phyloP scores from a whole-genome alignment of 2,888 invertebrate genomes.

The Molanna angustata region DNA sequence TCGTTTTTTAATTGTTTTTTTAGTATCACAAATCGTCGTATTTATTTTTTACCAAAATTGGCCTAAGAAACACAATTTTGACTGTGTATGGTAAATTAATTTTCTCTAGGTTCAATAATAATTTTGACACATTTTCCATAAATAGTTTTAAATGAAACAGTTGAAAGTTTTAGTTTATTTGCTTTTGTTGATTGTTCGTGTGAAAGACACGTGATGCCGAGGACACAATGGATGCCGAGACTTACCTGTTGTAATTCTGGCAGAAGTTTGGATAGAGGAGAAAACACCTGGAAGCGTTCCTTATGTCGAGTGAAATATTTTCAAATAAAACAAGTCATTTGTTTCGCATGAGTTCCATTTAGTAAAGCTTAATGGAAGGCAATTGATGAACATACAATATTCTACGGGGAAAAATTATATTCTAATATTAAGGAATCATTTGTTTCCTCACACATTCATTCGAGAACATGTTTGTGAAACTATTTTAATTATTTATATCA shows the following conservation, averaged over 20 bases:
- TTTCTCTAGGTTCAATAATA: no score
- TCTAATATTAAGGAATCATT: slow-evolving; percentile 1
- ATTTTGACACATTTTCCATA: no score
- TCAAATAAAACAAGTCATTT: slow-evolving; percentile 19
- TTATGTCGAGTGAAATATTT: slow-evolving; percentile 21
- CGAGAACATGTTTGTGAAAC: not conserved
- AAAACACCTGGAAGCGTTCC: slow-evolving; percentile 16
- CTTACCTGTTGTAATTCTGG: slow-evolving; percentile 16
- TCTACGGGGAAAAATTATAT: no score
- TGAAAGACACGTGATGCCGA: no score
- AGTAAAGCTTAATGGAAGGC: not conserved
- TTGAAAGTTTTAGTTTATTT: no score
- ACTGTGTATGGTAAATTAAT: no score
- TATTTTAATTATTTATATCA: not conserved
- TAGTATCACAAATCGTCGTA: no score
- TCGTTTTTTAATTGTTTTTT: no score
- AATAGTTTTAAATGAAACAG: no score
- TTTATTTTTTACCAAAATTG: no score
- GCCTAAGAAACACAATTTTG: no score
- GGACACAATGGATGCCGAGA: slow-evolving; percentile 19
- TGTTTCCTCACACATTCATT: not conserved
- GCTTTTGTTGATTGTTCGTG: no score
- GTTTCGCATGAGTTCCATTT: slow-evolving; percentile 1
- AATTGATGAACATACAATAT: slow-evolving; percentile 7
- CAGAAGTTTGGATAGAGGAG: not conserved